Conservation (phyloP, 2,113 vertebrate genomes). For the Tautogolabrus adspersus region DNA sequence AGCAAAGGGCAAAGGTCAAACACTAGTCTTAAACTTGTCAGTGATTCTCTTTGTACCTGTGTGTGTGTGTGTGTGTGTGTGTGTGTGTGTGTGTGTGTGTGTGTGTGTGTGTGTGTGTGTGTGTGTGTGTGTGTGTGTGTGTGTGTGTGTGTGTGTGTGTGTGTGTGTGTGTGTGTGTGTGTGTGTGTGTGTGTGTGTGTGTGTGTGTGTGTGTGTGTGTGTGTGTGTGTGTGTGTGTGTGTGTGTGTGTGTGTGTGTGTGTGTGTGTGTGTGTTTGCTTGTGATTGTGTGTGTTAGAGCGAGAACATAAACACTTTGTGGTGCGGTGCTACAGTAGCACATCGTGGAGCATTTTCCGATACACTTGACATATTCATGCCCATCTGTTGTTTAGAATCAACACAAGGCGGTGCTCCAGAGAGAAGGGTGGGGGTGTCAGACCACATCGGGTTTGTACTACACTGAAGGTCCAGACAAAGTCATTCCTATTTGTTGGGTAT, state of each 20-base stretch:
- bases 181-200: too few species aligned
- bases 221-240: too few species aligned
- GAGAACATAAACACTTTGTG: slow-evolving; percentile 12
- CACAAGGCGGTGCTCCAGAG: slow-evolving; percentile 67
- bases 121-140: too few species aligned
- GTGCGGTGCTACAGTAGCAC: slow-evolving; percentile 30
- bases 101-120: too few species aligned
- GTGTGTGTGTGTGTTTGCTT: not conserved
- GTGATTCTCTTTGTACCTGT: not conserved
- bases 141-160: too few species aligned
- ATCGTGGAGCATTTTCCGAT: slow-evolving; percentile 52
- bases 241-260: too few species aligned
- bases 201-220: too few species aligned
- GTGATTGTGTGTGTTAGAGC: not conserved
- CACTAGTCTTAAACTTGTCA: not conserved
- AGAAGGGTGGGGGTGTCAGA: slow-evolving; percentile 60
- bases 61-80: not conserved
- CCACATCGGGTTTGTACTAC: slow-evolving; percentile 38
- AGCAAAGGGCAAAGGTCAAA: not conserved
- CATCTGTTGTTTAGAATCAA: slow-evolving; percentile 81
- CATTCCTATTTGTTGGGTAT: slow-evolving; percentile 39
- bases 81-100: too few species aligned
- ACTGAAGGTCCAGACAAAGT: slow-evolving; percentile 69
- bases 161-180: too few species aligned
- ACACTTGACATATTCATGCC: slow-evolving; percentile 77